Conservation (phyloP, 2,888 invertebrate genomes). For the Cephus nigrinus region DNA sequence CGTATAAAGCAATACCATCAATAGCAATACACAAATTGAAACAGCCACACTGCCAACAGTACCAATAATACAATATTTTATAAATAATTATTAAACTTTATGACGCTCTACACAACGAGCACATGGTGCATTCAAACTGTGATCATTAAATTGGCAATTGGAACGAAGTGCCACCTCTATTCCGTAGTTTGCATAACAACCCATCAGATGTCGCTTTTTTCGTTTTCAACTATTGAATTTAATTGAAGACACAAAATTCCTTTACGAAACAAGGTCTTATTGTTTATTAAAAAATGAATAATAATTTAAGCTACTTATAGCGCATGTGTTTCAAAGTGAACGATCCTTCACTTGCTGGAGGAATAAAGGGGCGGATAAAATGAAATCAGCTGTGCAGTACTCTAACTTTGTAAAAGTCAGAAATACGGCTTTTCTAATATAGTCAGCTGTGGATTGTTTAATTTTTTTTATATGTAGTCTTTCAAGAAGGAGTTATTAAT, state of each 20-base stretch:
- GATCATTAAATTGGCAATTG: background rate
- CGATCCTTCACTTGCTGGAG: background rate
- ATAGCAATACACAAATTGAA: background rate
- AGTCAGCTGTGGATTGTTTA: too few species aligned
- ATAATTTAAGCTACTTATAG: background rate
- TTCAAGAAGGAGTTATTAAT: background rate
- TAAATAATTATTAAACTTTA: background rate
- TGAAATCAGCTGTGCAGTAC: background rate
- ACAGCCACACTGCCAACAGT: background rate
- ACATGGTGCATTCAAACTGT: background rate
- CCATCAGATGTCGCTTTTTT: background rate
- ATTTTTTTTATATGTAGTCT: too few species aligned
- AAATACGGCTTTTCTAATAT: too few species aligned
- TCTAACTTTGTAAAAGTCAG: background rate
- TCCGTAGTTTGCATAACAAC: background rate
- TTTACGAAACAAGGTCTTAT: background rate
- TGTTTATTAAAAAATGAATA: background rate
- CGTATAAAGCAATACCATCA: background rate
- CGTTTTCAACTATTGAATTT: background rate
- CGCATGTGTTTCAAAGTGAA: background rate
- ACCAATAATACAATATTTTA: background rate
- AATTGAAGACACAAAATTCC: background rate
- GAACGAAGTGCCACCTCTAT: background rate
- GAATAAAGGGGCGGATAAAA: background rate
- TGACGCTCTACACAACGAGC: background rate